These are phyloP conservation scores for Acholoe squamosa DNA, from an alignment of 2,888 invertebrate genomes.

Conservation along the genomic window DNA sequence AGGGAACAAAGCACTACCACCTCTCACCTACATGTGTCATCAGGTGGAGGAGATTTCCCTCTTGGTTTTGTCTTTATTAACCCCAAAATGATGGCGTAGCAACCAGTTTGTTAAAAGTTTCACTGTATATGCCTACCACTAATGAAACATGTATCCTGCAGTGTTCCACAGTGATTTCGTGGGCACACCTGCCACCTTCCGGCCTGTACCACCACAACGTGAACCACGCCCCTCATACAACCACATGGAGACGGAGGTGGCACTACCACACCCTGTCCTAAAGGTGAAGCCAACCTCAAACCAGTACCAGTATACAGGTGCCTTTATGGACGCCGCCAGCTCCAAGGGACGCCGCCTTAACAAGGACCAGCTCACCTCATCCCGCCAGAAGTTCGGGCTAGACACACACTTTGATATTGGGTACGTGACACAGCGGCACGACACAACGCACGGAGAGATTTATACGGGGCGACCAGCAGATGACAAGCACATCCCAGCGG, in stretches of 20 bases:
- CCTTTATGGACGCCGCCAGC: slow-evolving; percentile 70
- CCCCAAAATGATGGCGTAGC: no score
- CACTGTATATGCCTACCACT: no score
- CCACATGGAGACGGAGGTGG: slow-evolving; percentile 75
- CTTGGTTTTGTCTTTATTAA: no score
- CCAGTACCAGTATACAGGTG: slow-evolving; percentile 76
- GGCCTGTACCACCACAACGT: slow-evolving; percentile 71
- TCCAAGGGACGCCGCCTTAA: slow-evolving; percentile 70
- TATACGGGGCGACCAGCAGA: slow-evolving; percentile 72
- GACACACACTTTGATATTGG: slow-evolving; percentile 75
- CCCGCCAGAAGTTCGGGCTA: slow-evolving; percentile 64
- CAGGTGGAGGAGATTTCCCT: no score
- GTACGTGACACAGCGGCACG: slow-evolving; percentile 58
- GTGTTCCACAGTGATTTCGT: slow-evolving; percentile 70
- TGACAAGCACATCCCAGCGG: slow-evolving; percentile 70
- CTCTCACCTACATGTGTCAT: no score
- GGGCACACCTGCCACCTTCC: slow-evolving; percentile 72
- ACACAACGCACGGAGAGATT: slow-evolving; percentile 66
- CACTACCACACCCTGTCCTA: slow-evolving; percentile 74
- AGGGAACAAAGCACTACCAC: no score
- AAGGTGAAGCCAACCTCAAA: slow-evolving; percentile 30
- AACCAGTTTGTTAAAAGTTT: no score
- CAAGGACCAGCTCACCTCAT: slow-evolving; percentile 55
- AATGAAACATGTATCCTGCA: neutral
- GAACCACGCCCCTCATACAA: slow-evolving; percentile 73